Conservation (phyloP, 2,888 invertebrate species). For the Drosophila yooni region DNA sequence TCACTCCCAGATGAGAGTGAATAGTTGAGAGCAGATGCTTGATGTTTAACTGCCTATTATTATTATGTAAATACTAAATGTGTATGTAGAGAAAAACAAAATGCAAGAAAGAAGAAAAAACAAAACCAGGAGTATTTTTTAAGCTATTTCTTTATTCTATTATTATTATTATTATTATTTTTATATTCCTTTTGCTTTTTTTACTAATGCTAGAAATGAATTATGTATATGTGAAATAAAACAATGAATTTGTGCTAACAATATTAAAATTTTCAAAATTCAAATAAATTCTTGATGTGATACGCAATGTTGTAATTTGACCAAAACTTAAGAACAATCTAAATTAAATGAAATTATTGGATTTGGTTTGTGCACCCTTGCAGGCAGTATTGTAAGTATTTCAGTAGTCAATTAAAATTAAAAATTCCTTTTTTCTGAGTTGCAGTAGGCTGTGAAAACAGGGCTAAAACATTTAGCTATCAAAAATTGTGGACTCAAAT, state of each 20-base stretch:
- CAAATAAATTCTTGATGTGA: neutral
- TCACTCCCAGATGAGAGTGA: conserved; percentile 31
- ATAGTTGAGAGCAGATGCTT: conserved; percentile 18
- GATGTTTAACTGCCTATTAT: conserved; percentile 33
- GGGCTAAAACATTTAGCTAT: neutral
- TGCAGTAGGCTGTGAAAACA: neutral
- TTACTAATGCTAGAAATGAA: neutral
- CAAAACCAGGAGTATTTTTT: conserved; percentile 3
- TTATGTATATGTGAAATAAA: conserved; percentile 7
- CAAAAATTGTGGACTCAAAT: neutral
- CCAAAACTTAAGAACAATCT: neutral
- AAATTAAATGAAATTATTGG: neutral
- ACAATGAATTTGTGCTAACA: conserved; percentile 22
- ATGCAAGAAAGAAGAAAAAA: neutral
- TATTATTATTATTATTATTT: neutral
- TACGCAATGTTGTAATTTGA: neutral
- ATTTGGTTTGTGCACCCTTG: neutral
- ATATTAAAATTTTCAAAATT: neutral
- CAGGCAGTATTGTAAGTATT: neutral
- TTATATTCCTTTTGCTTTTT: neutral
- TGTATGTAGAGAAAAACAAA: neutral
- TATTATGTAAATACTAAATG: conserved; percentile 20
- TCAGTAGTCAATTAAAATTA: neutral
- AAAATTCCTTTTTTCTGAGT: neutral
- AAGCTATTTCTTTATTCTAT: conserved; percentile 5